Conservation (phyloP, 2,113 vertebrate species). For the Antechinus flavipes region DNA sequence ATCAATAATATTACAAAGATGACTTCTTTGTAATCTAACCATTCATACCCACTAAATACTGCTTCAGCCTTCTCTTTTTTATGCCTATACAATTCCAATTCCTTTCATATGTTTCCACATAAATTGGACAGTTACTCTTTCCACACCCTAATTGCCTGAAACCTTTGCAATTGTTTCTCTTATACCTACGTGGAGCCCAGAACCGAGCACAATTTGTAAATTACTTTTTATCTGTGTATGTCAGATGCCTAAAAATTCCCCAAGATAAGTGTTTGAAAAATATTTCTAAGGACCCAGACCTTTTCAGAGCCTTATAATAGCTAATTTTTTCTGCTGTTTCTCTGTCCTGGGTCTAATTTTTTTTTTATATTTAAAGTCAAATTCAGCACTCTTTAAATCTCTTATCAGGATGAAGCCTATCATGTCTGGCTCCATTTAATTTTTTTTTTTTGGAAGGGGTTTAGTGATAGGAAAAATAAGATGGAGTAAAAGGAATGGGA, state of each 20-base stretch:
- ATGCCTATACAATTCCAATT: background rate
- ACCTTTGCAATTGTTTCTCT: background rate
- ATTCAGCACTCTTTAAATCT: background rate
- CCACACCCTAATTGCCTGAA: background rate
- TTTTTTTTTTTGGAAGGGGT: background rate
- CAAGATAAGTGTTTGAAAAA: background rate
- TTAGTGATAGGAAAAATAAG: background rate
- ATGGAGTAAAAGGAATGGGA: background rate
- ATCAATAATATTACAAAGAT: slow-evolving; percentile 1
- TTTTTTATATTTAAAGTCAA: background rate
- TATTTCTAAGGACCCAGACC: background rate
- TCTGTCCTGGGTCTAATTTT: background rate
- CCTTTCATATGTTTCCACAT: background rate
- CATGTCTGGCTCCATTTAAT: background rate
- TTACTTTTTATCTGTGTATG: background rate
- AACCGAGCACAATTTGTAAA: background rate
- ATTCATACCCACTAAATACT: background rate
- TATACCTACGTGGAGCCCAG: background rate
- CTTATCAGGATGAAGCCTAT: background rate
- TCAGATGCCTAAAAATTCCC: background rate
- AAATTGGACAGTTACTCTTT: background rate
- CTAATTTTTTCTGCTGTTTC: background rate
- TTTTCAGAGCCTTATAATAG: background rate
- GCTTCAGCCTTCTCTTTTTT: slow-evolving; percentile 1
- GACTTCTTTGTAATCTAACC: background rate